A percentile compares a stretch with the other conserved stretches of the same genome.
phyloP scores from a whole-genome alignment of 2,888 invertebrate genomes.

The Aproaerema taeniolella region DNA sequence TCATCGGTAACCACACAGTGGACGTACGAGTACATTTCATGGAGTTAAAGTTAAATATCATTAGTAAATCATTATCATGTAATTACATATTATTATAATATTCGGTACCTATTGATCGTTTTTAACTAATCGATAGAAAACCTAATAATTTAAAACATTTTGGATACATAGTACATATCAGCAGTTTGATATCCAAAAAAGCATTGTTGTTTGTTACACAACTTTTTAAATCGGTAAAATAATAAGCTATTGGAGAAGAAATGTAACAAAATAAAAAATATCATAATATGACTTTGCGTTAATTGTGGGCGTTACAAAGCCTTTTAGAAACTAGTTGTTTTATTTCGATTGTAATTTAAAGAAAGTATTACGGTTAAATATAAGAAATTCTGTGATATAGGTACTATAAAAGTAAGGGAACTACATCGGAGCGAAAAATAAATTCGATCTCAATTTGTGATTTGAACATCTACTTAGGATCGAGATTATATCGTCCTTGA shows the following conservation, averaged over 20 bases:
- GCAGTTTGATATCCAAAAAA: conserved; percentile 35
- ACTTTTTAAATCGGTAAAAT: conserved; percentile 20
- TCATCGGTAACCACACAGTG: not conserved
- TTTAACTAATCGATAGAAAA: conserved; percentile 38
- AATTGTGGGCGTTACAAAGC: conserved; percentile 50
- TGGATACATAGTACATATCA: conserved; percentile 61
- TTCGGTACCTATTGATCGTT: conserved; percentile 33
- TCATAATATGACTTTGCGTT: conserved; percentile 26
- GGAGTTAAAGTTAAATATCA: conserved; percentile 31
- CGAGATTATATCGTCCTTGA: not conserved
- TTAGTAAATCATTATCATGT: conserved; percentile 28
- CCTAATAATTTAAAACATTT: conserved; percentile 53
- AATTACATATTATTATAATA: too few species aligned
- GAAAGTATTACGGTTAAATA: conserved; percentile 66
- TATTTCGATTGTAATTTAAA: conserved; percentile 31
- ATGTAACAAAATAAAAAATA: conserved; percentile 24
- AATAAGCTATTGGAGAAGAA: conserved; percentile 23
- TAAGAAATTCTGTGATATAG: conserved; percentile 69
- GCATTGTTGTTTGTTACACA: conserved; percentile 20
- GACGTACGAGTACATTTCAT: not conserved
- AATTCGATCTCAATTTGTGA: conserved; percentile 64
- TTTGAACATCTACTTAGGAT: conserved; percentile 32
- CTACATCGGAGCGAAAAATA: conserved; percentile 63
- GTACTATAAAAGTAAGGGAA: conserved; percentile 66
- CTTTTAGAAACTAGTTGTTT: conserved; percentile 31